Evolutionary conservation across 2,797 vertebrate species (phyloP).

Genomic region (Urocyon cinereoargenteus): DNA sequence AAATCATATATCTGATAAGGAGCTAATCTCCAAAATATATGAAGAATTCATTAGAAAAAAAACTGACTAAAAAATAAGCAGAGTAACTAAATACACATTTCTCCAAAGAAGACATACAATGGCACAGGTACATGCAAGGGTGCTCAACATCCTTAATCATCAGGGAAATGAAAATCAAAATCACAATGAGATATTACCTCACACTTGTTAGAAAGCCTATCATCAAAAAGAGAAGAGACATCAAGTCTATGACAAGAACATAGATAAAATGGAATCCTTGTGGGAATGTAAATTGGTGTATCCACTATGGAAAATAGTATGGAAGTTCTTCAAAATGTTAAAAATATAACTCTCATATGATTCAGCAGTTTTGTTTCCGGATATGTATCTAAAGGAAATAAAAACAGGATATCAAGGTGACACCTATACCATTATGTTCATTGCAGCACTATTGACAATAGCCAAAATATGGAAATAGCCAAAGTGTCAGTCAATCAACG

Average conservation of each 20-base stretch:
- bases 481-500: not conserved
- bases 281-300: not conserved
- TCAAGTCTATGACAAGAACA: not conserved
- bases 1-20: not conserved
- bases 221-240: not conserved
- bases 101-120: not conserved
- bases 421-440: not conserved
- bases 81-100: not conserved
- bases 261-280: not conserved
- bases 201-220: not conserved
- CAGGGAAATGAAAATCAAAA: constrained; percentile 6
- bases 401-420: not conserved
- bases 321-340: not conserved
- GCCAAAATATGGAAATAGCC: not conserved
- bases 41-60: not conserved
- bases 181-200: not conserved
- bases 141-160: not conserved
- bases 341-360: not conserved
- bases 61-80: not conserved
- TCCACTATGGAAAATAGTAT: not conserved
- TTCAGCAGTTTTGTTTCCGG: not conserved
- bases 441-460: not conserved
- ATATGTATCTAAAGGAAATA: not conserved
- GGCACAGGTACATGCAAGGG: not conserved
- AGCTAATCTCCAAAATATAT: not conserved